phyloP scores from a whole-genome alignment of 2,888 invertebrate species.

The Drepanosiphum platanoidis region DNA sequence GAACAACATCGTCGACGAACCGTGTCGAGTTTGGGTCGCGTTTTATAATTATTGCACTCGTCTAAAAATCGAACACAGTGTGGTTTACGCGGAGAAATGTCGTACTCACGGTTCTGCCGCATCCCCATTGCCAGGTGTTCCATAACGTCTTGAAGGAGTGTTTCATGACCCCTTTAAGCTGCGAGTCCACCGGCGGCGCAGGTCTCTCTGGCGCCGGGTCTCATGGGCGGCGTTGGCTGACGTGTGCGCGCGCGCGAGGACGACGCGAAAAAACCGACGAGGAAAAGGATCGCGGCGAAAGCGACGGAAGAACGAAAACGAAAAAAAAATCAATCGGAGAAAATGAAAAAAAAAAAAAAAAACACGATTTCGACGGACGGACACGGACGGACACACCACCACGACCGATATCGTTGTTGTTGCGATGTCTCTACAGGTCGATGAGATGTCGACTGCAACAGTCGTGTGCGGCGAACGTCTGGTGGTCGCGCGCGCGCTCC shows the following conservation, averaged over 20 bases:
- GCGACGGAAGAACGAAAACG: background rate
- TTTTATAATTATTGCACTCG: no score
- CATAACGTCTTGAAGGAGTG: conserved; percentile 59
- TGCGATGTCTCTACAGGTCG: conserved; percentile 24
- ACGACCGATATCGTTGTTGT: background rate
- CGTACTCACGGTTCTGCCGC: conserved; percentile 58
- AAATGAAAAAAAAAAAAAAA: no score
- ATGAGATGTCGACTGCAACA: conserved; percentile 52
- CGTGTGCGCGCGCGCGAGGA: background rate
- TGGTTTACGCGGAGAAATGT: background rate
- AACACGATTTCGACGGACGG: no score
- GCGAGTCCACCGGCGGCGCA: background rate
- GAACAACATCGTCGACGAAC: no score
- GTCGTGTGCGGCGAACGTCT: conserved; percentile 35
- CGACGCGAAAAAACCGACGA: background rate
- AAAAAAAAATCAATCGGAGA: background rate
- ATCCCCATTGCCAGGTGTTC: conserved; percentile 60
- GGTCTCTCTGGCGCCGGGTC: background rate
- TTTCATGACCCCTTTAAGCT: conserved; percentile 46
- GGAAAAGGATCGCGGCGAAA: background rate
- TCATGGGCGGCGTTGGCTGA: conserved; percentile 9
- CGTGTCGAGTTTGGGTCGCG: no score
- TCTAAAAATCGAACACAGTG: no score
- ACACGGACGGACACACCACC: background rate
- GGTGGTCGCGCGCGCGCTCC: conserved; percentile 39